Evolutionary conservation across 2,113 vertebrate species (phyloP).

Genomic region (Nymphicus hollandicus): DNA sequence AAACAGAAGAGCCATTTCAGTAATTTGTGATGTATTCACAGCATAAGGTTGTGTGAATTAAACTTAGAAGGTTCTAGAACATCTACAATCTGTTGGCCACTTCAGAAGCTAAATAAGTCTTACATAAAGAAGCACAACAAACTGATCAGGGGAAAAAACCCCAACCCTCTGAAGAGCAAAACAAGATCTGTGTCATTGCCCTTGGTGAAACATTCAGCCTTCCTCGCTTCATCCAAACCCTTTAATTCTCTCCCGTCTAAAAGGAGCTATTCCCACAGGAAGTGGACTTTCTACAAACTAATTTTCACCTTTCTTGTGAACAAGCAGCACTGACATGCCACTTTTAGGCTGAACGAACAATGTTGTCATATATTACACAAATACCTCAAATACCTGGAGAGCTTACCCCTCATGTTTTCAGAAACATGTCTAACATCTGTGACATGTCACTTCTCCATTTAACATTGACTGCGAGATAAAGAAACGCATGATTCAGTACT

Average conservation of each 20-base stretch:
- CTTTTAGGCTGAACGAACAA: neutral
- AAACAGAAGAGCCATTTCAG: neutral
- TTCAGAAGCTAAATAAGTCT: neutral
- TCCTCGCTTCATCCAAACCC: neutral
- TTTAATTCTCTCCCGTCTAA: neutral
- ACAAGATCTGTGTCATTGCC: neutral
- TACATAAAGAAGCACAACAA: neutral
- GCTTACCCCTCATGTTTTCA: neutral
- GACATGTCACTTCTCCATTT: neutral
- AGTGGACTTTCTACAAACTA: neutral
- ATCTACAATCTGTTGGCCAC: neutral
- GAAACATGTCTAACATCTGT: conserved; percentile 40
- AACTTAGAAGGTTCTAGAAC: neutral
- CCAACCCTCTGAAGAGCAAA: neutral
- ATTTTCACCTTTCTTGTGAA: neutral
- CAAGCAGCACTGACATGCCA: neutral
- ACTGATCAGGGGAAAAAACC: neutral
- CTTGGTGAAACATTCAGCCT: neutral
- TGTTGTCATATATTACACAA: neutral
- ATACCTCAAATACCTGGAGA: neutral
- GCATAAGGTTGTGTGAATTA: neutral
- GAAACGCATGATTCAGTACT: conserved; percentile 17
- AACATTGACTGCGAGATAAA: conserved; percentile 6
- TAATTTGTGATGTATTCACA: neutral
- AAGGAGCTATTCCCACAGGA: neutral